A percentile compares a stretch with the other conserved stretches of the same genome.
phyloP scores from a whole-genome alignment of 37 sponge, comb jelly and placozoan species.

The Hormiphora californensis region DNA sequence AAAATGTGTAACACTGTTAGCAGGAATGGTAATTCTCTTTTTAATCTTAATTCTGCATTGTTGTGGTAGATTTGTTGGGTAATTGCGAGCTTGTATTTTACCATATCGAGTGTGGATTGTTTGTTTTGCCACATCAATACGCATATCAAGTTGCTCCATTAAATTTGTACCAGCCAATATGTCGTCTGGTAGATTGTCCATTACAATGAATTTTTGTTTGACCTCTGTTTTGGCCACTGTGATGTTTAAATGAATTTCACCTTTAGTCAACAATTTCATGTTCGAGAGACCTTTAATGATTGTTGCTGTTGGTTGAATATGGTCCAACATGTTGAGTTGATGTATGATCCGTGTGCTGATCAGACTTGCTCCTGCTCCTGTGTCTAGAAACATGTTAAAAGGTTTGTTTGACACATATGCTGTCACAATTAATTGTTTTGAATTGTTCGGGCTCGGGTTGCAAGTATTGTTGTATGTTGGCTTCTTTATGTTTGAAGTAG shows the following conservation, averaged over 20 bases:
- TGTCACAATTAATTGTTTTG: no score
- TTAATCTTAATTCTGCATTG: constrained; percentile 2
- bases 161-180: constrained; percentile 6
- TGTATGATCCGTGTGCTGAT: constrained; percentile 16
- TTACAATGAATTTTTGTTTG: neutral
- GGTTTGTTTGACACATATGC: no score
- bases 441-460: no score
- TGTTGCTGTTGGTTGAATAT: neutral
- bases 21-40: constrained; percentile 13
- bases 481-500: no score
- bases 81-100: no score
- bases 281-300: neutral
- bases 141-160: neutral
- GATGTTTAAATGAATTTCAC: neutral
- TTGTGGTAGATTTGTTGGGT: no score
- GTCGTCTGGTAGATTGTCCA: neutral
- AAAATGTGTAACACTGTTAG: neutral
- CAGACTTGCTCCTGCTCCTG: constrained; percentile 18
- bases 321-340: neutral
- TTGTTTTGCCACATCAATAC: neutral
- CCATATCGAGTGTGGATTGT: no score
- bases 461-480: no score
- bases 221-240: neutral
- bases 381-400: constrained; percentile 2
- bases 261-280: neutral